A percentile compares a stretch with the other conserved stretches of the same genome.
These are phyloP conservation scores for Morone chrysops DNA, from an alignment of 2,113 vertebrate genomes.

Conservation along the genomic window DNA sequence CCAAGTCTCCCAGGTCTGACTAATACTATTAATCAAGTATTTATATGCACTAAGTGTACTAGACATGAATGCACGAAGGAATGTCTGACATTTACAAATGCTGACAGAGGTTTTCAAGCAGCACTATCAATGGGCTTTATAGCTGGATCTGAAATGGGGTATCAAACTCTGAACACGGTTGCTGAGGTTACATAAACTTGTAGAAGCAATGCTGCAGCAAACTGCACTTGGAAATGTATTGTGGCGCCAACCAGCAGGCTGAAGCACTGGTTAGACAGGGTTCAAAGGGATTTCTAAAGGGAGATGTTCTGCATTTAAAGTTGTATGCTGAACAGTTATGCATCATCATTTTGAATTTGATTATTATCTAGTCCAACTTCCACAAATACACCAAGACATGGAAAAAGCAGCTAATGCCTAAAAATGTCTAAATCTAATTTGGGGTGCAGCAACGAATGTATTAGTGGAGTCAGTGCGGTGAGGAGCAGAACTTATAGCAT, in stretches of 20 bases:
- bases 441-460: constrained; percentile 12
- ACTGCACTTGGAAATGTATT: neutral
- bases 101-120: constrained; percentile 19
- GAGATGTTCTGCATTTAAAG: constrained; percentile 6
- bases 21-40: constrained; percentile 61
- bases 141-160: neutral
- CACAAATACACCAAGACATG: constrained; percentile 30
- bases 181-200: constrained; percentile 16
- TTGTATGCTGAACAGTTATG: neutral
- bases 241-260: neutral
- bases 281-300: constrained; percentile 11
- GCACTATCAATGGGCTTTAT: neutral
- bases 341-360: neutral
- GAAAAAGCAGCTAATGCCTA: constrained; percentile 41
- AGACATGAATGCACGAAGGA: constrained; percentile 27
- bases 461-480: constrained; percentile 27
- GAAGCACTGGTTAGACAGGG: neutral
- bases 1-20: constrained; percentile 34
- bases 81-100: constrained; percentile 44
- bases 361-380: neutral
- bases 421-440: constrained; percentile 42
- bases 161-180: neutral
- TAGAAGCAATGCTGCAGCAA: constrained; percentile 18
- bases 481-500: constrained; percentile 24
- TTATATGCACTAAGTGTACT: constrained; percentile 37